Percentiles rank a stretch among this genome's conserved stretches.
Conservation (phyloP, 1,140 invertebrate species). For the Pogonognathellus flavescens region DNA sequence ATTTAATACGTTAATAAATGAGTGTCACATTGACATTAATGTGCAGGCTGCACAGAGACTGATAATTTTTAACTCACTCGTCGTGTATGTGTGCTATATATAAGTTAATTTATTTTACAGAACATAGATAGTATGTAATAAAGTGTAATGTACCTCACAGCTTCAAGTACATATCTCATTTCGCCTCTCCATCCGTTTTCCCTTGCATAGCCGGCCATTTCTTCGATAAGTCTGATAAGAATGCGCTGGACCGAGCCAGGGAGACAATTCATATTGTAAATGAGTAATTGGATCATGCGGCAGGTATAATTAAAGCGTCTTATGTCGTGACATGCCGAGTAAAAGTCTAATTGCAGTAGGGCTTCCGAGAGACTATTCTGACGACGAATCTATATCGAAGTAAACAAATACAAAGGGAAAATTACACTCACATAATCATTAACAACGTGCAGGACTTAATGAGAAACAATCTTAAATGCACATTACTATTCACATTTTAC, state of each 20-base stretch:
- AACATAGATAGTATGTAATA: neutral
- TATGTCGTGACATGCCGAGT: conserved; percentile 92
- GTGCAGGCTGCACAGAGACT: neutral
- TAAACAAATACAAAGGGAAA: conserved; percentile 53
- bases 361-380: conserved; percentile 96
- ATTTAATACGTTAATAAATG: no score
- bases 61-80: no score
- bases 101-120: no score
- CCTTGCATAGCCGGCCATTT: conserved; percentile 54
- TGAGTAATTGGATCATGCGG: conserved; percentile 88
- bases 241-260: conserved; percentile 95
- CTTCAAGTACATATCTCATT: conserved; percentile 52
- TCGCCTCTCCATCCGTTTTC: conserved; percentile 62
- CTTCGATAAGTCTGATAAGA: conserved; percentile 85
- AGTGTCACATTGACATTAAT: no score
- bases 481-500: no score
- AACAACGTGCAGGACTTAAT: neutral
- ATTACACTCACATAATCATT: neutral
- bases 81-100: no score
- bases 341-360: conserved; percentile 92
- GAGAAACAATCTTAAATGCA: no score
- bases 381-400: conserved; percentile 87
- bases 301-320: conserved; percentile 97
- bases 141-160: conserved; percentile 27
- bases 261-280: conserved; percentile 85